Percentiles rank a stretch among this genome's conserved stretches.
phyloP scores from a whole-genome alignment of 2,888 invertebrate species.

The Leucophenga montana region DNA sequence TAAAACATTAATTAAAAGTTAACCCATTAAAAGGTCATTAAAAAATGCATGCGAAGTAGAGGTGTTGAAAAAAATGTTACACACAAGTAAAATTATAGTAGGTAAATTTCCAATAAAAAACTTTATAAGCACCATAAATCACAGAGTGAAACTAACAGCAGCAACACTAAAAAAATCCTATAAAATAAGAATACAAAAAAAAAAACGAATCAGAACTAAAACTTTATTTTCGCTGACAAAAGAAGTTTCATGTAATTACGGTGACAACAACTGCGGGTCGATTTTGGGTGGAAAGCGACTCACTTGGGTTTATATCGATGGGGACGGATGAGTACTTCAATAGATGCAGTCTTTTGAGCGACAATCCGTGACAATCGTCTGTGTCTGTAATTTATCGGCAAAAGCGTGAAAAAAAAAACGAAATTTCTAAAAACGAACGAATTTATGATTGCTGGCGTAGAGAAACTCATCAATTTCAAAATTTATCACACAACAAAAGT shows the following conservation, averaged over 20 bases:
- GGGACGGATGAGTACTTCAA: neutral
- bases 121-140: neutral
- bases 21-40: no score
- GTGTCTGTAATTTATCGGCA: conserved; percentile 52
- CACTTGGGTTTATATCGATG: neutral
- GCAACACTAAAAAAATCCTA: no score
- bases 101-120: conserved; percentile 41
- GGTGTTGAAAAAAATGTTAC: no score
- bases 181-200: conserved; percentile 25
- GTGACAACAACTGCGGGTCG: conserved; percentile 49
- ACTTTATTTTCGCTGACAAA: conserved; percentile 19
- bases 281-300: neutral
- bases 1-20: no score
- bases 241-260: conserved; percentile 51
- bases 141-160: conserved; percentile 27
- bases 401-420: conserved; percentile 28
- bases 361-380: conserved; percentile 46
- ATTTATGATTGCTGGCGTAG: conserved; percentile 51
- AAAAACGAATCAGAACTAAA: conserved; percentile 42
- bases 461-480: conserved; percentile 53
- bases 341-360: neutral
- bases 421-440: conserved; percentile 23
- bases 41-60: no score
- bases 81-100: conserved; percentile 4
- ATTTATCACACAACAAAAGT: conserved; percentile 39